Evolutionary conservation across 2,797 vertebrate species (phyloP).

Genomic region (Trichosurus vulpecula): DNA sequence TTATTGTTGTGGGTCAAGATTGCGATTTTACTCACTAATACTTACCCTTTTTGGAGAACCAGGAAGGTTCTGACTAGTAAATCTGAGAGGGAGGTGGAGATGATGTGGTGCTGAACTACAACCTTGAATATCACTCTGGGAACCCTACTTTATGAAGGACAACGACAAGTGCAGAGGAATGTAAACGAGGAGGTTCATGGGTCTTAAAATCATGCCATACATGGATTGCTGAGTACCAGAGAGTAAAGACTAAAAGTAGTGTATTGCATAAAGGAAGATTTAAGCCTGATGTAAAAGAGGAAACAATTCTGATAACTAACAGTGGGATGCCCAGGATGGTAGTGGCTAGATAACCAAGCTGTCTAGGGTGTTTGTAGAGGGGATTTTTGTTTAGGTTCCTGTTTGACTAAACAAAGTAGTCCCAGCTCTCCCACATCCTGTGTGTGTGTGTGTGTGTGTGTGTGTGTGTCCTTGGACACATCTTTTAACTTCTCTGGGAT

Average conservation of each 20-base stretch:
- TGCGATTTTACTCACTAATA: background rate
- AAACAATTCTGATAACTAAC: background rate
- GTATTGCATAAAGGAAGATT: background rate
- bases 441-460: background rate
- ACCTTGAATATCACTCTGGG: background rate
- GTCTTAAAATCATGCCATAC: background rate
- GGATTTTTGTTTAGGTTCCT: background rate
- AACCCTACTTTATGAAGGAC: background rate
- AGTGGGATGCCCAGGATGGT: background rate
- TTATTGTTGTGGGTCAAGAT: background rate
- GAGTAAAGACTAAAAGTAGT: background rate
- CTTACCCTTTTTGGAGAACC: background rate
- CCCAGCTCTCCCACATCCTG: background rate
- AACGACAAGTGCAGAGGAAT: background rate
- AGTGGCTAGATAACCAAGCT: background rate
- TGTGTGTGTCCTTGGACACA: background rate
- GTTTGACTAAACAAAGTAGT: background rate
- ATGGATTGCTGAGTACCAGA: background rate
- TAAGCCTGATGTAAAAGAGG: background rate
- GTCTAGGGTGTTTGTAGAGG: background rate
- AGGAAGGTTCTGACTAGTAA: background rate
- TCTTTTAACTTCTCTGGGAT: background rate
- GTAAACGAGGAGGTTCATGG: background rate
- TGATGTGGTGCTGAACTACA: background rate
- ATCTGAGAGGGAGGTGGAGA: background rate